These are phyloP conservation scores for Patella caerulea DNA, from an alignment of 2,888 invertebrate genomes.

Conservation along the genomic window DNA sequence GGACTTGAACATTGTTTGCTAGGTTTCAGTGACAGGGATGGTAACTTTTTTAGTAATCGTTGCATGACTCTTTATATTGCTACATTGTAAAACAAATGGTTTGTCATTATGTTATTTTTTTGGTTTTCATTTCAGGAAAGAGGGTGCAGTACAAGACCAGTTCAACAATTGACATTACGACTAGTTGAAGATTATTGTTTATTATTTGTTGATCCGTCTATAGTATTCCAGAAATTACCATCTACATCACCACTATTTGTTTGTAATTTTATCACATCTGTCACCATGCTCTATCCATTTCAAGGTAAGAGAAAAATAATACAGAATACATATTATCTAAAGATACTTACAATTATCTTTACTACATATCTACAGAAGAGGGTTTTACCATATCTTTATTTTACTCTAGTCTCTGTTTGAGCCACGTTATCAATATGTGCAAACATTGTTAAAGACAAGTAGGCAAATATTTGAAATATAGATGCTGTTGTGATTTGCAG, in stretches of 20 bases:
- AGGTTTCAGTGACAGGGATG: too few species aligned
- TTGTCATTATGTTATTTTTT: background rate
- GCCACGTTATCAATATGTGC: too few species aligned
- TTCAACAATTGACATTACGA: conserved; percentile 83
- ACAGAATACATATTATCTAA: too few species aligned
- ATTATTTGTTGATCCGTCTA: conserved; percentile 81
- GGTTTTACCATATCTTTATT: too few species aligned
- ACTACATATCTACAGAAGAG: too few species aligned
- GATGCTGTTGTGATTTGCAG: too few species aligned
- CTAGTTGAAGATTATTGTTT: conserved; percentile 88
- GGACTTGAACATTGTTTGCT: too few species aligned
- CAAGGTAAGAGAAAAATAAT: conserved; percentile 51
- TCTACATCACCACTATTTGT: conserved; percentile 86
- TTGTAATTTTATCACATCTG: conserved; percentile 88
- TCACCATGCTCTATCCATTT: conserved; percentile 81
- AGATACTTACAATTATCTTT: too few species aligned
- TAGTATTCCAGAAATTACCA: conserved; percentile 81
- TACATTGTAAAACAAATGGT: background rate
- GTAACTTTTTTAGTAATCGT: too few species aligned
- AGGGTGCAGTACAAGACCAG: conserved; percentile 84
- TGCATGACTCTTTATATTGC: background rate
- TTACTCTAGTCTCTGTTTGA: too few species aligned
- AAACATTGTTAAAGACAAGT: too few species aligned
- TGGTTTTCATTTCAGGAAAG: conserved; percentile 75
- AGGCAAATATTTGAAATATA: too few species aligned